These are phyloP conservation scores for Napeogenes inachia DNA, from an alignment of 2,888 invertebrate genomes.

Conservation along the genomic window DNA sequence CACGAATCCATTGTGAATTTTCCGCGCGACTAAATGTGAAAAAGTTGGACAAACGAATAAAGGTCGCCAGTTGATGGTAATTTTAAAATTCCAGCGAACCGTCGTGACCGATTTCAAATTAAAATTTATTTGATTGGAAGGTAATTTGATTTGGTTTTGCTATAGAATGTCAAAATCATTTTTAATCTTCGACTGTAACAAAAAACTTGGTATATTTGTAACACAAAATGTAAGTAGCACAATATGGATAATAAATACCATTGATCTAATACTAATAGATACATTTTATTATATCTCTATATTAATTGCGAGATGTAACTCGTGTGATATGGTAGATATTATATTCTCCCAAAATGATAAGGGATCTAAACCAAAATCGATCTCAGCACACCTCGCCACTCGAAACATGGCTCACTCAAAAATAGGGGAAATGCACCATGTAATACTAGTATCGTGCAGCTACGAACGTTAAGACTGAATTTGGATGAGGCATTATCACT, in stretches of 20 bases:
- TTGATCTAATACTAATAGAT: too few species aligned
- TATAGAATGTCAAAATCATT: background rate
- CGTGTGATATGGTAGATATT: too few species aligned
- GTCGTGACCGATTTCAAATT: constrained; percentile 25
- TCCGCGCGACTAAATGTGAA: constrained; percentile 37
- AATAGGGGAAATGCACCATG: constrained; percentile 38
- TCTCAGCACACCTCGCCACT: constrained; percentile 38
- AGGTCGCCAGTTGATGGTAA: constrained; percentile 26
- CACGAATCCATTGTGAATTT: constrained; percentile 50
- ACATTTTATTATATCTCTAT: too few species aligned
- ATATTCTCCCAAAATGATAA: constrained; percentile 22
- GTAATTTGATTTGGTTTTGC: constrained; percentile 20
- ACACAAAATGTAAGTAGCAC: too few species aligned
- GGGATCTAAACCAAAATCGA: constrained; percentile 36
- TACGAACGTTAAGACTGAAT: constrained; percentile 2
- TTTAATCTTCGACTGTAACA: too few species aligned
- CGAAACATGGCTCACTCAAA: constrained; percentile 33
- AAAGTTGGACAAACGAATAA: constrained; percentile 29
- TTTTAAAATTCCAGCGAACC: constrained; percentile 28
- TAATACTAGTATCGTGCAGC: constrained; percentile 18
- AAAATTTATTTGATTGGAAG: constrained; percentile 23
- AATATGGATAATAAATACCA: too few species aligned
- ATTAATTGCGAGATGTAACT: too few species aligned
- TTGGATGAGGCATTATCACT: constrained; percentile 23
- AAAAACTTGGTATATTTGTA: too few species aligned